These are phyloP conservation scores for Pollimyrus isidori DNA, from an alignment of 2,113 vertebrate genomes.

Conservation along the genomic window DNA sequence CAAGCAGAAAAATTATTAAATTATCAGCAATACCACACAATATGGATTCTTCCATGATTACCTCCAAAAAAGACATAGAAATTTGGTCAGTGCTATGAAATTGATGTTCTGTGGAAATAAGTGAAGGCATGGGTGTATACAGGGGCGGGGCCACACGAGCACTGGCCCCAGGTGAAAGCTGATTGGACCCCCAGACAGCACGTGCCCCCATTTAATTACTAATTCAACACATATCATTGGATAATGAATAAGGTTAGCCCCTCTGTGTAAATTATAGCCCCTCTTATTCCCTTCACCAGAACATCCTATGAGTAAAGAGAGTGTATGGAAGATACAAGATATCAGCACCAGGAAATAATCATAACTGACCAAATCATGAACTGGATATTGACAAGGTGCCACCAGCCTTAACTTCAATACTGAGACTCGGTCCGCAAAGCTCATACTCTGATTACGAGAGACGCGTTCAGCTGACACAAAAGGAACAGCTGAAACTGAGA, in stretches of 20 bases:
- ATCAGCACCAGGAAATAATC: conserved; percentile 47
- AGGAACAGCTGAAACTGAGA: conserved; percentile 29
- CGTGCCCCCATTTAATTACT: not conserved
- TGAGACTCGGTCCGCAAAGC: conserved; percentile 42
- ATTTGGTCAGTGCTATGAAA: not conserved
- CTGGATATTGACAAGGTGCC: conserved; percentile 38
- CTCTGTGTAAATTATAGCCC: not conserved
- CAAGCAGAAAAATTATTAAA: conserved; percentile 2
- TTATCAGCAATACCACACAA: not conserved
- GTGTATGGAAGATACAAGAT: conserved; percentile 40
- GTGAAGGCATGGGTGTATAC: not conserved
- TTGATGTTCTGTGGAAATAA: not conserved
- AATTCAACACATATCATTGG: not conserved
- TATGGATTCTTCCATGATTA: conserved; percentile 5
- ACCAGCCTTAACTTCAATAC: conserved; percentile 48
- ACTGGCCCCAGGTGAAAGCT: not conserved
- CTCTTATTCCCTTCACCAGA: not conserved
- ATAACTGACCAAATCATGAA: conserved; percentile 37
- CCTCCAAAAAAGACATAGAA: not conserved
- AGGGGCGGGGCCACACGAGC: not conserved
- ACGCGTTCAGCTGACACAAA: conserved; percentile 38
- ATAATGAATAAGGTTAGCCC: not conserved
- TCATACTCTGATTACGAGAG: conserved; percentile 33
- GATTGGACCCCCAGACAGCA: not conserved
- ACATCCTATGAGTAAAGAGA: not conserved